Percentiles rank a stretch among this genome's conserved stretches.
Conservation (phyloP, 2,113 vertebrate species). For the Psephotus haematonotus region DNA sequence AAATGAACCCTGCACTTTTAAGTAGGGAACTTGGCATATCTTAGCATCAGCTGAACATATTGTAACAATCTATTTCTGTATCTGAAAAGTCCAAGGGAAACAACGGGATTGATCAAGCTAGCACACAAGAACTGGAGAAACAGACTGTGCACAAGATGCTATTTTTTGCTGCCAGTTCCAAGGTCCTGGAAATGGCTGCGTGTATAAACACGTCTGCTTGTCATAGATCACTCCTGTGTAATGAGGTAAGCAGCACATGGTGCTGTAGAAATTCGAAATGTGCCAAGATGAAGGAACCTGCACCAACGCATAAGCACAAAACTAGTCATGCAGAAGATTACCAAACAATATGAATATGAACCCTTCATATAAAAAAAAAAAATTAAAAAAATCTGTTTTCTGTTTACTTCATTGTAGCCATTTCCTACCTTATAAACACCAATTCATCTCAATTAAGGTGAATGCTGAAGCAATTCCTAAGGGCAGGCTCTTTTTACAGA, state of each 20-base stretch:
- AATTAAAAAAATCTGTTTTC: neutral
- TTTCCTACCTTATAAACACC: neutral
- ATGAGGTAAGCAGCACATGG: slow-evolving; percentile 54
- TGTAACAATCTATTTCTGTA: neutral
- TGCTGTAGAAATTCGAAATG: slow-evolving; percentile 30
- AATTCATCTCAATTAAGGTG: neutral
- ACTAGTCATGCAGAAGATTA: slow-evolving; percentile 33
- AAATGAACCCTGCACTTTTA: slow-evolving; percentile 1
- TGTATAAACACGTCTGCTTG: slow-evolving; percentile 36
- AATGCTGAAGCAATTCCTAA: neutral
- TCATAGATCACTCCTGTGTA: slow-evolving; percentile 45
- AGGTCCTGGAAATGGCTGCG: neutral
- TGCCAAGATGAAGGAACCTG: slow-evolving; percentile 22
- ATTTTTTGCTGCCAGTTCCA: slow-evolving; percentile 34
- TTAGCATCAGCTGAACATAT: neutral
- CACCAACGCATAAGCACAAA: neutral
- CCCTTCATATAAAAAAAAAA: neutral
- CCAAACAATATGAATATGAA: slow-evolving; percentile 4
- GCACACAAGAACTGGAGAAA: neutral
- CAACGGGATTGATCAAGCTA: slow-evolving; percentile 24
- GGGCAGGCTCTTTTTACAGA: neutral
- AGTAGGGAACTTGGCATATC: neutral
- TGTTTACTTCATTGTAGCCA: neutral
- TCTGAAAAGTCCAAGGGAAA: neutral
- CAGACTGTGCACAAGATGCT: slow-evolving; percentile 28